Evolutionary conservation across 2,797 vertebrate genomes (phyloP).

Genomic region (Poeciliopsis paucimaculata): DNA sequence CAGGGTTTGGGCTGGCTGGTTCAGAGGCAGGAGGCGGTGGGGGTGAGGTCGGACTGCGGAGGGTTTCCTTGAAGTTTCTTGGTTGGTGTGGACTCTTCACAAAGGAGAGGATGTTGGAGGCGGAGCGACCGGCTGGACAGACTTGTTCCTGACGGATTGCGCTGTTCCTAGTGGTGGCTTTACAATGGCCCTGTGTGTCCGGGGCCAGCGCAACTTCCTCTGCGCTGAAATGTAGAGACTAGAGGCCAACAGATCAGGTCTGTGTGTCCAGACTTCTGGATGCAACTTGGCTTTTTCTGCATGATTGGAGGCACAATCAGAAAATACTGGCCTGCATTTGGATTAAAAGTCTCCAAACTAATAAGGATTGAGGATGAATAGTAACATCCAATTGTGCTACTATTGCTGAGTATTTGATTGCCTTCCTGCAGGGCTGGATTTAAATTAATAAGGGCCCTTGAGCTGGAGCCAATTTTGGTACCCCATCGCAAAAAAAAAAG

Average conservation of each 20-base stretch:
- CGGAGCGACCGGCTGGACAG: conserved; percentile 55
- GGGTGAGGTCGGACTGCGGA: background rate
- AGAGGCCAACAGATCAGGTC: conserved; percentile 21
- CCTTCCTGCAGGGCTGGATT: background rate
- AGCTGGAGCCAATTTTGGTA: too few species aligned
- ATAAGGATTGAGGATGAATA: background rate
- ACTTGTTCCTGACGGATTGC: conserved; percentile 55
- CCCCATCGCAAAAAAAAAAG: too few species aligned
- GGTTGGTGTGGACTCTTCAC: conserved; percentile 31
- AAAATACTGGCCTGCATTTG: background rate
- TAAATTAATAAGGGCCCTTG: too few species aligned
- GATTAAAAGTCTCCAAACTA: background rate
- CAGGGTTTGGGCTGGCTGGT: background rate
- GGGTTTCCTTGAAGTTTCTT: conserved; percentile 61
- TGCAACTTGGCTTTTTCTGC: background rate
- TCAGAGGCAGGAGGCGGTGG: background rate
- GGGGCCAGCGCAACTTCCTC: conserved; percentile 58
- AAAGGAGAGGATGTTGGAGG: conserved; percentile 72
- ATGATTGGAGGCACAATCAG: background rate
- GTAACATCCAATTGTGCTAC: background rate
- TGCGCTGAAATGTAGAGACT: conserved; percentile 26
- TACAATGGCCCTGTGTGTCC: conserved; percentile 68
- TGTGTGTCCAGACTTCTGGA: conserved; percentile 14
- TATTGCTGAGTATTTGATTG: background rate
- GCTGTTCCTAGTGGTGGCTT: conserved; percentile 46